Percentiles rank a stretch among this genome's conserved stretches.
Conservation (phyloP, 2,797 vertebrate genomes). For the Decapterus maruadsi region DNA sequence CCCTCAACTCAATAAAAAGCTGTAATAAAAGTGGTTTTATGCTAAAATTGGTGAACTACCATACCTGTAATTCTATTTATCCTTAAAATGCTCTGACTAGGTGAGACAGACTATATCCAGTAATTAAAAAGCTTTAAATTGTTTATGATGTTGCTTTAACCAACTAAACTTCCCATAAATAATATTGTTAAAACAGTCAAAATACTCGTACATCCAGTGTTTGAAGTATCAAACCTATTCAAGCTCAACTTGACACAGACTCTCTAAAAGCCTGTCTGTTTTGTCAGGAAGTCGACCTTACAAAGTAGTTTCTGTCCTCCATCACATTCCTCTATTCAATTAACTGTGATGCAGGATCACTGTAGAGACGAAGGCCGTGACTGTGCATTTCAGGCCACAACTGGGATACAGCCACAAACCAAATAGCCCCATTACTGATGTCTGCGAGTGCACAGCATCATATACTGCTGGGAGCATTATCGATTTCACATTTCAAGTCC, state of each 20-base stretch:
- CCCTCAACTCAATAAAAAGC: background rate
- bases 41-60: no score
- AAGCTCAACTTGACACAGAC: background rate
- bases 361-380: background rate
- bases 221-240: no score
- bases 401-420: background rate
- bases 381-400: constrained; percentile 25
- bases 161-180: background rate
- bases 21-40: background rate
- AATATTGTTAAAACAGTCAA: background rate
- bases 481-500: constrained; percentile 28
- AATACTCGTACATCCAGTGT: background rate
- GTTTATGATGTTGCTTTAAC: background rate
- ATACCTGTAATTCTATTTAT: no score
- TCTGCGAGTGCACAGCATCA: constrained; percentile 16
- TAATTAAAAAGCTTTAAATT: background rate
- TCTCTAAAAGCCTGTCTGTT: background rate
- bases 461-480: constrained; percentile 22
- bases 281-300: background rate
- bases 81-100: no score
- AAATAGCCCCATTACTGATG: constrained; percentile 27
- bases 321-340: background rate
- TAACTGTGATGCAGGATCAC: background rate
- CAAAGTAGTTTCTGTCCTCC: background rate
- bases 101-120: background rate